phyloP scores from a whole-genome alignment of 53 echinoderm and acorn worm genomes.

The Temnopleurus reevesii region DNA sequence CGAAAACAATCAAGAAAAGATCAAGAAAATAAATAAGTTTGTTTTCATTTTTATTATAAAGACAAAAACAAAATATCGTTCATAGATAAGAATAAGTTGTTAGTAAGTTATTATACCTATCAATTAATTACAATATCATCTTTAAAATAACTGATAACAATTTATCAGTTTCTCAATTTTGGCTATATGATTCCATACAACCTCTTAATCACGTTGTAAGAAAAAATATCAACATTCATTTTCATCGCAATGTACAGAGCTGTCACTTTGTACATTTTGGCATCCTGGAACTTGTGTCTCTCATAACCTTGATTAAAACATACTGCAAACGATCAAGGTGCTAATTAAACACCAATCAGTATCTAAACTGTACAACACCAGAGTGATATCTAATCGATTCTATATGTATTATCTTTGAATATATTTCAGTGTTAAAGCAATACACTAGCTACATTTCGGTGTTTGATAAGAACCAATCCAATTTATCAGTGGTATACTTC shows the following conservation, averaged over 20 bases:
- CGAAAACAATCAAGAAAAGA: too few relatives aligned
- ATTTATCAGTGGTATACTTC: too few relatives aligned
- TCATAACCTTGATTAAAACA: background rate
- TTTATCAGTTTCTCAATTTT: background rate
- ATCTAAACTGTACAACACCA: too few relatives aligned
- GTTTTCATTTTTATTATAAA: constrained; percentile 44
- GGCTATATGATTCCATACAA: background rate
- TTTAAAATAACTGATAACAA: constrained; percentile 38
- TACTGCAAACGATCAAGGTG: too few relatives aligned
- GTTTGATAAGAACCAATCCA: too few relatives aligned
- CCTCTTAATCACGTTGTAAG: constrained; percentile 8
- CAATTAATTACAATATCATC: constrained; percentile 40
- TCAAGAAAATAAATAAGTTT: background rate
- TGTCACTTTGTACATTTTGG: constrained; percentile 11
- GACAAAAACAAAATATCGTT: constrained; percentile 36
- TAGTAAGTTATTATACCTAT: constrained; percentile 48
- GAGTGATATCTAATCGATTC: too few relatives aligned
- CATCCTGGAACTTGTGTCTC: constrained; percentile 5
- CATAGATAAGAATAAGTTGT: constrained; percentile 40
- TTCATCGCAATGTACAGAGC: constrained; percentile 25
- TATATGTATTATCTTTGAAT: too few relatives aligned
- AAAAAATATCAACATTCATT: constrained; percentile 40
- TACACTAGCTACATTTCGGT: too few relatives aligned
- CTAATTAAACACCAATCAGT: too few relatives aligned
- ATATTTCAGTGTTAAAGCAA: too few relatives aligned